A percentile compares a stretch with the other conserved stretches of the same genome.
phyloP scores from a whole-genome alignment of 2,797 vertebrate species.

The Amphiprion clarkii region DNA sequence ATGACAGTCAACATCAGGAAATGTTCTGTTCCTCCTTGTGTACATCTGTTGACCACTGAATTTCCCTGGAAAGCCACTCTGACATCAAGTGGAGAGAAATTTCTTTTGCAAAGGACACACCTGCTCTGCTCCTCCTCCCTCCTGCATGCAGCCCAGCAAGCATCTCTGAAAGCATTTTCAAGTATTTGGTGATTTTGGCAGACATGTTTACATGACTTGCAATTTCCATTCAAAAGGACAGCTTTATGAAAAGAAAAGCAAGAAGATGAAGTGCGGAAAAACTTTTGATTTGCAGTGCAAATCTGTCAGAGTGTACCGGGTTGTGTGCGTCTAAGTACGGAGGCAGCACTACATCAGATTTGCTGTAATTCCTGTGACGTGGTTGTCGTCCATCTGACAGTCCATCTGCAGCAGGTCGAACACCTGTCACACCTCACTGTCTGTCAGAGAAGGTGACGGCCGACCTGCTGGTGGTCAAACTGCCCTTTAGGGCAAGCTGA shows the following conservation, averaged over 20 bases:
- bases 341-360: slow-evolving; percentile 44
- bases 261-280: background rate
- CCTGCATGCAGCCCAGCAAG: slow-evolving; percentile 13
- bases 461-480: slow-evolving; percentile 29
- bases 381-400: slow-evolving; percentile 53
- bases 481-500: slow-evolving; percentile 16
- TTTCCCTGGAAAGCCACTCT: background rate
- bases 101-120: background rate
- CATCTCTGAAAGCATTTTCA: background rate
- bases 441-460: slow-evolving; percentile 34
- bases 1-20: background rate
- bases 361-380: slow-evolving; percentile 42
- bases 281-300: slow-evolving; percentile 32
- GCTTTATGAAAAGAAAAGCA: background rate
- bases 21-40: background rate
- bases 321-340: background rate
- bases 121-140: slow-evolving; percentile 1
- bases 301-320: background rate
- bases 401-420: slow-evolving; percentile 46
- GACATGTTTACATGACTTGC: background rate
- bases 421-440: slow-evolving; percentile 65
- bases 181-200: background rate
- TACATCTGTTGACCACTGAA: background rate
- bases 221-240: background rate
- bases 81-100: background rate